Conservation (phyloP, 2,113 vertebrate genomes). For the Otocyon megalotis region DNA sequence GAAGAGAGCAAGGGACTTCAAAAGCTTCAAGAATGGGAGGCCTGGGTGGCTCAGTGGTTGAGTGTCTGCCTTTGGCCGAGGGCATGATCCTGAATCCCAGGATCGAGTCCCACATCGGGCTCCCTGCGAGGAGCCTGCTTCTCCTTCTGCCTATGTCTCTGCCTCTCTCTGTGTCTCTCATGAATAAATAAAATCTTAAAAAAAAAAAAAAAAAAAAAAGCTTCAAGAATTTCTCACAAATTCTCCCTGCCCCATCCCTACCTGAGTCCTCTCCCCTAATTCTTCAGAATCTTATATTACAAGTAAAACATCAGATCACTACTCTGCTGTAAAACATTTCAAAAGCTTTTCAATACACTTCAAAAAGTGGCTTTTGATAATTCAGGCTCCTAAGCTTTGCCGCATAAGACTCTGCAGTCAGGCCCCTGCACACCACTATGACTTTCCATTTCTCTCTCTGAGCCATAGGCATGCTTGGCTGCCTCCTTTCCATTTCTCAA, state of each 20-base stretch:
- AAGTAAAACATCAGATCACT: background rate
- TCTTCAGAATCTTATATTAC: background rate
- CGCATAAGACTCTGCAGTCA: background rate
- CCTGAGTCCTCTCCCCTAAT: background rate
- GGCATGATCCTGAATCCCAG: no score
- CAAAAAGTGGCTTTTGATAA: background rate
- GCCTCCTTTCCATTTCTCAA: background rate
- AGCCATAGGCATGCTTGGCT: background rate
- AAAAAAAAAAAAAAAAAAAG: background rate
- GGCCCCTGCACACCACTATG: background rate
- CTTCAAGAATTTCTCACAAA: constrained; percentile 8
- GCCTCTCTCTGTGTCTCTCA: no score
- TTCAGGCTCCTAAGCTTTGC: background rate
- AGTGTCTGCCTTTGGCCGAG: no score
- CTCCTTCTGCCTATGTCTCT: no score
- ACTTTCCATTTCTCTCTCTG: background rate
- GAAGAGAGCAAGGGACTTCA: background rate
- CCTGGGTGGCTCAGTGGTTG: no score
- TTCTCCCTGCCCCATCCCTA: background rate
- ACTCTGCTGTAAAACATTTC: background rate
- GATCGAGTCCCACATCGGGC: no score
- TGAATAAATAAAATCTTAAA: no score
- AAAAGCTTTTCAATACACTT: background rate
- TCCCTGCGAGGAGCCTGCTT: no score
- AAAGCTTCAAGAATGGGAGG: background rate